Evolutionary conservation across 1,140 invertebrate species (phyloP), one percentile per base, ranked within the genome.

Genomic region (Paraescarpia echinospica): DNA sequence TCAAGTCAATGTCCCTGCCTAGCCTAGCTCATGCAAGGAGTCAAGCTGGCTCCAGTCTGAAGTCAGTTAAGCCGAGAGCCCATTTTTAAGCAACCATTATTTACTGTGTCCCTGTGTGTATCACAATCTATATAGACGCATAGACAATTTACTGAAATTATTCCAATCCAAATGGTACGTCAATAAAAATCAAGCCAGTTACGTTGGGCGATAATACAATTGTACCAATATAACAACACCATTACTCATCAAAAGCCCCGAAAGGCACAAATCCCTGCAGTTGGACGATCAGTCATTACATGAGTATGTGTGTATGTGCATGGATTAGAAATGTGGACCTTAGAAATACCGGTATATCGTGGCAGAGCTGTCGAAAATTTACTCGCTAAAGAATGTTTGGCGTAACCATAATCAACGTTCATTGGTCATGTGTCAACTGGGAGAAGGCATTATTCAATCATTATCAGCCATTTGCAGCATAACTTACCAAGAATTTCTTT

Each of bases 381-480:
- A 18, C 2, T 22, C 22, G 22, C 4, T 6, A 77, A 77, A 77
- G 59, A 77, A 77, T 77, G 59, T 77, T 77, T 77, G 59, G 59
- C 59, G 59, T 77, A 77, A 77, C 59, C 59, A 77, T 77, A 77
- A 77, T 77, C 59, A 77, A 77, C 59, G 59, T 77, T 77, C 59
- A 77, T 77, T 77, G 59, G 59, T 77, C 59, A 77, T 77, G 59
- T 77, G 59, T 77, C 59, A 22, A 31, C 22, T 77, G 59, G 59
- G 59, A 77, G 18, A 77, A 77, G 59, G 59, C 59, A 77, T 77
- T 77, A 77, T 77, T 77, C 59, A 77, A 77, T 77, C 0, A 77
- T 27, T 77, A 77, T 77, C 18, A 77, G 59, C 59, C 2, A 77
- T 77, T 5, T 77, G 27, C 22, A 77, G 59, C 18, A 77, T 77